Evolutionary conservation across 2,888 invertebrate species (phyloP).

Genomic region (Galerucella calmariensis): DNA sequence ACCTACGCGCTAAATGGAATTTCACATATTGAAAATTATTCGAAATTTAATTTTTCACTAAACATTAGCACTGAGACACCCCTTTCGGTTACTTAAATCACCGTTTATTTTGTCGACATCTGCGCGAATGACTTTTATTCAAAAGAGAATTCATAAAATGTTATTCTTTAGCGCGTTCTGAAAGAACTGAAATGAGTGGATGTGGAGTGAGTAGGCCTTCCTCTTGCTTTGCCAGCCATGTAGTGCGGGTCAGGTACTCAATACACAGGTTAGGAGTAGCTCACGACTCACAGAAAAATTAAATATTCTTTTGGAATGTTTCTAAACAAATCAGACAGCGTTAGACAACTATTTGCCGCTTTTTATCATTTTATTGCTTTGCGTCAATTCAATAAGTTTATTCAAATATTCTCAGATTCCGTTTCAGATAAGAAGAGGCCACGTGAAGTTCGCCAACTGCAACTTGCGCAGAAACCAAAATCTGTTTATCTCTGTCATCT

Average conservation of each 20-base stretch:
- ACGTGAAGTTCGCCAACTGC: too few species aligned
- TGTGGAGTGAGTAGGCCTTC: slow-evolving; percentile 34
- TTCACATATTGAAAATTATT: neutral
- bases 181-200: slow-evolving; percentile 31
- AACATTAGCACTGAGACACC: neutral
- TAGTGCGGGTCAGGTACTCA: slow-evolving; percentile 50
- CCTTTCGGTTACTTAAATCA: neutral
- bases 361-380: too few species aligned
- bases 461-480: too few species aligned
- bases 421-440: too few species aligned
- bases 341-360: too few species aligned
- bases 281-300: neutral
- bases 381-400: too few species aligned
- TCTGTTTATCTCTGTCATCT: too few species aligned
- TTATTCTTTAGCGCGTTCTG: slow-evolving; percentile 7
- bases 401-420: too few species aligned
- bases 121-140: neutral
- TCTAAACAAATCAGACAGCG: too few species aligned
- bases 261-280: slow-evolving; percentile 34
- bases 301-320: too few species aligned
- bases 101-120: neutral
- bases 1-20: neutral
- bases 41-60: neutral
- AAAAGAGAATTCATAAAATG: neutral
- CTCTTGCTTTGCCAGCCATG: slow-evolving; percentile 35